Evolutionary conservation across 2,113 vertebrate species (phyloP), one percentile per base, ranked within the genome.

Genomic region (Megalops atlanticus): DNA sequence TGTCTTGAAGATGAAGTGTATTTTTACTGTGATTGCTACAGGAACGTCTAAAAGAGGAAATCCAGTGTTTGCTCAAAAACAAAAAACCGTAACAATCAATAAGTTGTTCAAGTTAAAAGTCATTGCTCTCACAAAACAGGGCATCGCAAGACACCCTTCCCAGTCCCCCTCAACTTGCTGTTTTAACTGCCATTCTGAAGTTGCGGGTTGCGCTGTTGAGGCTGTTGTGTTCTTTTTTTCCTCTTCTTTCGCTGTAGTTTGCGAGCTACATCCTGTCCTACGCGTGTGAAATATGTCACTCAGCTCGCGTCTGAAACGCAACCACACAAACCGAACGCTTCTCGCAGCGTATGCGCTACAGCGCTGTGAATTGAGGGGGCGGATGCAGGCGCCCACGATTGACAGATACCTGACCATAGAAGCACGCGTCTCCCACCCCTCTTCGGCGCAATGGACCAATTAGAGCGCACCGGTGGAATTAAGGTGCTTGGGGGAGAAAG

Each of bases 191-290:
- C 90, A 89, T 89, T 74, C 85, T 79, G 83, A 69, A 47, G 39
- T 70, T 39, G 31, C 52, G 16, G 27, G 27, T 38, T 38, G 41
- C 10, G 24, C 69, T 74, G 11, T n/a, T n/a, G n/a, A n/a, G n/a
- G n/a, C n/a, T 0, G 72, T 15, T 72, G 18, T 16, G n/a, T 69
- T 15, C 80, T 36, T 40, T 72, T 77, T 74, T 64, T 15, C 82
- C 58, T 83, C 74, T 43, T 77, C 58, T 4, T 78, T 27, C 31
- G 8, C 27, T 21, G 85, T 38, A 58, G 73, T 10, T 64, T 10
- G 8, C n/a, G 58, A 64, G n/a, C 82, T 88, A 89, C 89, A 91
- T 92, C 92, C 89, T 88, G 89, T 88, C 79, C 40, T 84, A 84
- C 78, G 41, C 15, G 39, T 80, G 81, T 1, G 86, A 81, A 75